These are phyloP conservation scores for Pocillopora damicornis DNA, from an alignment of 64 coral and sea anemone species.

Conservation along the genomic window DNA sequence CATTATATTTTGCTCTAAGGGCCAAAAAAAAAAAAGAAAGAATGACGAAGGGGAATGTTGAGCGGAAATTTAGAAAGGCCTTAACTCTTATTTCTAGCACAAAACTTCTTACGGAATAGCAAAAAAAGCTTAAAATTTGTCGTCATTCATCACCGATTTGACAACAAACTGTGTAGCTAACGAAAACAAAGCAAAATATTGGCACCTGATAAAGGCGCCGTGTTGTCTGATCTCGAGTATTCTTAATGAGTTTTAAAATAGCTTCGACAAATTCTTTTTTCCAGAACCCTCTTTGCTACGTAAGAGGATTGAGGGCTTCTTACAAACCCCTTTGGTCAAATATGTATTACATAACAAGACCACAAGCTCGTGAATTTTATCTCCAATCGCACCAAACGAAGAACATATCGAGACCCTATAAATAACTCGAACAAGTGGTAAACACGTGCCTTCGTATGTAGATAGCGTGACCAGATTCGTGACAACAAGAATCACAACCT, in stretches of 20 bases:
- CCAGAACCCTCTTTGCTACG: not conserved
- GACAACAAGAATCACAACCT: not conserved
- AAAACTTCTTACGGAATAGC: not conserved
- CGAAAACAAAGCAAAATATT: slow-evolving; percentile 30
- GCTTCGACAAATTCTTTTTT: slow-evolving; percentile 13
- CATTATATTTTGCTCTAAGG: not conserved
- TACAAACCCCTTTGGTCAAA: not conserved
- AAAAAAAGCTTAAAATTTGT: not conserved
- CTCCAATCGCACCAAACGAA: not conserved
- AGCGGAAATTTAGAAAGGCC: not conserved
- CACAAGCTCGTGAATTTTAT: not conserved
- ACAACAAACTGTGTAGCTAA: not conserved
- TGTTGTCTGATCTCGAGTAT: slow-evolving; percentile 15
- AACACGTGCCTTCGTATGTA: not conserved
- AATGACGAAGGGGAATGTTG: not conserved
- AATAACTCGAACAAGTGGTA: not conserved
- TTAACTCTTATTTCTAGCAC: not conserved
- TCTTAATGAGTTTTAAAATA: slow-evolving; percentile 9
- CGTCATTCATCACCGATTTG: not conserved
- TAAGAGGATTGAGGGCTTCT: slow-evolving; percentile 26
- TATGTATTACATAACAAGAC: slow-evolving; percentile 13
- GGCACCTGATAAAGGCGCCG: slow-evolving; percentile 3
- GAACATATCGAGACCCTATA: not conserved
- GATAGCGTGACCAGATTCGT: not conserved
- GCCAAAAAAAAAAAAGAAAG: not conserved